A percentile compares a stretch with the other conserved stretches of the same genome.
phyloP scores from a whole-genome alignment of 2,888 invertebrate species.

The Amiota minor region DNA sequence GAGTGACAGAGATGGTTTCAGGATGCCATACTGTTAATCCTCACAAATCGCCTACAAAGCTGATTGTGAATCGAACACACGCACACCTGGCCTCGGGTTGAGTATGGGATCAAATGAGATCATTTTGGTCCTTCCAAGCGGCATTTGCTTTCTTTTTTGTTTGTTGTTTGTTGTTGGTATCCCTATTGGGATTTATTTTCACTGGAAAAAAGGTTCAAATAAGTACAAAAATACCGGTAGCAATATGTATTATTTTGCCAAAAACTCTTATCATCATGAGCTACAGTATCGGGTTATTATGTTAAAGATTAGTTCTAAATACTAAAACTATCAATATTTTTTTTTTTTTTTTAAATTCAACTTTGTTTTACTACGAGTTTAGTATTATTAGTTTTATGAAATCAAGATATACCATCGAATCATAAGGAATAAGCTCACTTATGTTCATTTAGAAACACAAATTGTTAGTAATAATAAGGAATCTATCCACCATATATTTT shows the following conservation, averaged over 20 bases:
- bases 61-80: constrained; percentile 62
- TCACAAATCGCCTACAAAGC: constrained; percentile 67
- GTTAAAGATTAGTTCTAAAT: no score
- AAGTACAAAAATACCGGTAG: neutral
- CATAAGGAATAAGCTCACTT: no score
- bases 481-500: no score
- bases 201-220: no score
- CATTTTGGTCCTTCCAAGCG: neutral
- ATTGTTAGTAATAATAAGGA: neutral
- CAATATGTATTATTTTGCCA: neutral
- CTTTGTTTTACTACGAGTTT: neutral
- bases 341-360: neutral
- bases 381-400: no score
- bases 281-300: constrained; percentile 12
- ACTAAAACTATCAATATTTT: neutral
- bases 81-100: constrained; percentile 48
- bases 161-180: neutral
- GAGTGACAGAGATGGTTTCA: constrained; percentile 5
- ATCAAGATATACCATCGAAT: no score
- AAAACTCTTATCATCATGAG: neutral
- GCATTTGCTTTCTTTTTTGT: constrained; percentile 17
- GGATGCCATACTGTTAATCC: constrained; percentile 62
- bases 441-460: neutral
- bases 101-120: neutral
- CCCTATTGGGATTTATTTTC: neutral